A percentile compares a stretch with the other conserved stretches of the same genome.
Evolutionary conservation across 2,113 vertebrate genomes (phyloP).

Genomic region (Nanorana parkeri): DNA sequence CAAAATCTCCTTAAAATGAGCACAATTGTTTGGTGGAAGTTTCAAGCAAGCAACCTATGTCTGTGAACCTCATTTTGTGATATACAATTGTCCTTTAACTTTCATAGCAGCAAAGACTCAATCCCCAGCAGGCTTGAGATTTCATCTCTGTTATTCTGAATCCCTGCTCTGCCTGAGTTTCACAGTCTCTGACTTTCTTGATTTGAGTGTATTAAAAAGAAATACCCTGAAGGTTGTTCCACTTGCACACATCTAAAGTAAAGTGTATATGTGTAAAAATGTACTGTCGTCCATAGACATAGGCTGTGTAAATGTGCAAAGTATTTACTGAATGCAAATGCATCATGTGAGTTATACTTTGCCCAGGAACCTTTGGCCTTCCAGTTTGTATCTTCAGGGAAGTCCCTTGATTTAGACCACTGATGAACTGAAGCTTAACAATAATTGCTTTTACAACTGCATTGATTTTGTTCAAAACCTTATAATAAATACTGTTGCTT

Average conservation of each 20-base stretch:
- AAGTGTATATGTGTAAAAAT: background rate
- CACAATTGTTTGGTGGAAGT: constrained; percentile 16
- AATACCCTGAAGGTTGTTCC: background rate
- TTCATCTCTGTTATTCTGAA: constrained; percentile 21
- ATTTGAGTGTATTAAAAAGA: background rate
- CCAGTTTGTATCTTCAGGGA: no score
- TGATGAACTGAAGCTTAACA: no score
- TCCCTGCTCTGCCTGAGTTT: constrained; percentile 24
- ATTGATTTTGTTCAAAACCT: no score
- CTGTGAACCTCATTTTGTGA: constrained; percentile 37
- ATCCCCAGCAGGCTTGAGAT: constrained; percentile 12
- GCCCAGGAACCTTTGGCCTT: no score
- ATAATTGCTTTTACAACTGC: no score
- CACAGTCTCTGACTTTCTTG: background rate
- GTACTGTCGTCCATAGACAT: no score
- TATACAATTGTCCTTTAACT: constrained; percentile 33
- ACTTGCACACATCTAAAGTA: background rate
- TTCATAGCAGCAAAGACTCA: constrained; percentile 31
- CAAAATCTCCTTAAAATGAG: constrained; percentile 26
- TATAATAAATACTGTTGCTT: no score
- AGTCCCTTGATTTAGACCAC: no score
- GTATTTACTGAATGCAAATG: no score
- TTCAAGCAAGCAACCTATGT: constrained; percentile 25
- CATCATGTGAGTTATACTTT: no score
- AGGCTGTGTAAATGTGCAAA: no score